Conservation (phyloP, 2,113 vertebrate genomes). For the Pungitius pungitius region DNA sequence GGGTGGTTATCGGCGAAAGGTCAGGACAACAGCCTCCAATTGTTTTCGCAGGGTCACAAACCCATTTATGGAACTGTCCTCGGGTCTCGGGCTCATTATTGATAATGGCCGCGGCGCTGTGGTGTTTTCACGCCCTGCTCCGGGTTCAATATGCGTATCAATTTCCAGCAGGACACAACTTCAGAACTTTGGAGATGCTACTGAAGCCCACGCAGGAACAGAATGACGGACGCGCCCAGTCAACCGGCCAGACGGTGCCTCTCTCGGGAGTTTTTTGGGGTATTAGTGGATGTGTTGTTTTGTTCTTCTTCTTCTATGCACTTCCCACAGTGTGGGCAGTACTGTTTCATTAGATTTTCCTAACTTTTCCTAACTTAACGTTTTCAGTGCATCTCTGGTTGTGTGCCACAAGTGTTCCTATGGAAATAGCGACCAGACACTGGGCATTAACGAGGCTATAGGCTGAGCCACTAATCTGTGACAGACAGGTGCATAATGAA, state of each 20-base stretch:
- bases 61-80: constrained; percentile 51
- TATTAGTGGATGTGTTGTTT: constrained; percentile 6
- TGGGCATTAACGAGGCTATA: constrained; percentile 28
- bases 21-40: constrained; percentile 51
- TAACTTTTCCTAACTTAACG: constrained; percentile 5
- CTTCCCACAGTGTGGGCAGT: neutral
- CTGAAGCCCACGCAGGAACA: constrained; percentile 27
- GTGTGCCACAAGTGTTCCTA: neutral
- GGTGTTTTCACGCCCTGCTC: neutral
- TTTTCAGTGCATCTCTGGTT: neutral
- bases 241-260: constrained; percentile 25
- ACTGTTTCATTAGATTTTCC: constrained; percentile 9
- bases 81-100: constrained; percentile 51
- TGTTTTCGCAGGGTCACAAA: constrained; percentile 58
- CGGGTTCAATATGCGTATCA: constrained; percentile 43
- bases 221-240: constrained; percentile 14
- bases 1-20: constrained; percentile 55
- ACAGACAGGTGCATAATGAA: constrained; percentile 47
- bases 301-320: too few species aligned
- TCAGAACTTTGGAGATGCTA: constrained; percentile 12
- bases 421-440: constrained; percentile 31
- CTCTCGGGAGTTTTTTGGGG: constrained; percentile 12
- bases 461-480: constrained; percentile 36
- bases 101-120: constrained; percentile 40
- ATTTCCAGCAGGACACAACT: neutral